Conservation (phyloP, 2,113 vertebrate genomes). For the Ciconia stormi region DNA sequence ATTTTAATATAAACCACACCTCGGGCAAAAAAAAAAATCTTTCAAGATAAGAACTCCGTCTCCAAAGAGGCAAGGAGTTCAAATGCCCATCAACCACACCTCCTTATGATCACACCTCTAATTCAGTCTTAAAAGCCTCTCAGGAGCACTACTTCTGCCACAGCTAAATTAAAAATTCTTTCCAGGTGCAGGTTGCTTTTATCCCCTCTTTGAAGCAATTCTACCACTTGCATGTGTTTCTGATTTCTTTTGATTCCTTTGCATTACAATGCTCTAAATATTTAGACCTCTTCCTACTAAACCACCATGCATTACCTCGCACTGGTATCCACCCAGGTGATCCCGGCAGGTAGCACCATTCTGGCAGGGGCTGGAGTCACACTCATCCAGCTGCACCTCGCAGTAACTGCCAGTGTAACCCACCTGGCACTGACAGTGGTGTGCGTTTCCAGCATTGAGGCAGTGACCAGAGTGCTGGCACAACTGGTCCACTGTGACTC, state of each 20-base stretch:
- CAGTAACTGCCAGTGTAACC: constrained; percentile 93
- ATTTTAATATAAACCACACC: neutral
- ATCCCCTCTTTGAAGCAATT: neutral
- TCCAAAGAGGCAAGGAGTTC: neutral
- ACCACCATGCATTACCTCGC: constrained; percentile 64
- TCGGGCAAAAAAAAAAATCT: neutral
- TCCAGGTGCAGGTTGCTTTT: neutral
- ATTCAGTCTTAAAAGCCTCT: neutral
- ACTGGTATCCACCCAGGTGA: constrained; percentile 78
- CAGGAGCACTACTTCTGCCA: neutral
- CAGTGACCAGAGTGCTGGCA: constrained; percentile 86
- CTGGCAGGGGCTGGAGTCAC: constrained; percentile 81
- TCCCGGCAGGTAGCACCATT: constrained; percentile 81
- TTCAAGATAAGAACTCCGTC: neutral
- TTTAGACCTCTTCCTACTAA: neutral
- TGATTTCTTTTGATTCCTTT: neutral
- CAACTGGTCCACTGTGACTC: constrained; percentile 73
- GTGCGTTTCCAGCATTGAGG: constrained; percentile 77
- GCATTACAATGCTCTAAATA: neutral
- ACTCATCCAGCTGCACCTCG: constrained; percentile 85
- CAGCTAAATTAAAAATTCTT: neutral
- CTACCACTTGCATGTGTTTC: neutral
- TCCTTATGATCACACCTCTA: neutral
- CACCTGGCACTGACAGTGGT: constrained; percentile 83
- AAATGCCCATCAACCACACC: neutral